phyloP scores from a whole-genome alignment of 2,797 vertebrate genomes.

The Columba guinea region DNA sequence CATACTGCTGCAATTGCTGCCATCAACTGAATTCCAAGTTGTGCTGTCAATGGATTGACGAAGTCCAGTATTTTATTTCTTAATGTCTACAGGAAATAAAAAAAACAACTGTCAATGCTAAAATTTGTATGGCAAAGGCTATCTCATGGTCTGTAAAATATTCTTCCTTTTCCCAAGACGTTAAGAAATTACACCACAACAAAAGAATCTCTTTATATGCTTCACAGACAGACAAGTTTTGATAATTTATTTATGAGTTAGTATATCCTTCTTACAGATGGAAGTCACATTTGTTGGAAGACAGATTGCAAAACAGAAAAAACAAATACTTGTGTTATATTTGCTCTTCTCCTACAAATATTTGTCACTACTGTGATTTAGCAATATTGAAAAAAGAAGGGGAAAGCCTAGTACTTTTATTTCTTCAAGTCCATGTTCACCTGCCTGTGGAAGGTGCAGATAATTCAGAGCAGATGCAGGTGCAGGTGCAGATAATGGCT shows the following conservation, averaged over 20 bases:
- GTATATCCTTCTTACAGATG: background rate
- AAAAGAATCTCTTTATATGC: background rate
- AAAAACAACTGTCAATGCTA: background rate
- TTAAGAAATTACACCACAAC: background rate
- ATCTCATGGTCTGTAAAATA: background rate
- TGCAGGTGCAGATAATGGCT: too few species aligned
- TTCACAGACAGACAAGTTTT: background rate
- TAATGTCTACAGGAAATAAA: conserved; percentile 61
- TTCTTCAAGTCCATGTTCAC: background rate
- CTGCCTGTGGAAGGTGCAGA: background rate
- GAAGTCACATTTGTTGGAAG: background rate
- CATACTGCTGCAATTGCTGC: conserved; percentile 91
- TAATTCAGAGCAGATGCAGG: too few species aligned
- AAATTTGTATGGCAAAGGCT: background rate
- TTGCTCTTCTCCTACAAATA: background rate
- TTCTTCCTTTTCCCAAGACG: background rate
- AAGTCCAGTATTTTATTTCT: conserved; percentile 91
- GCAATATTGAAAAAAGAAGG: background rate
- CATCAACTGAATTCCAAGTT: conserved; percentile 89
- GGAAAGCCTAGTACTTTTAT: background rate
- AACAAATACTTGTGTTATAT: background rate
- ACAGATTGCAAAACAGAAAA: background rate
- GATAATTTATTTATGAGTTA: background rate
- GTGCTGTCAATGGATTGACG: conserved; percentile 86
- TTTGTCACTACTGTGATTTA: background rate